Base-by-base conservation (phyloP, 2,888 invertebrate genomes). In the Caenorhabditis sp. region DNA sequence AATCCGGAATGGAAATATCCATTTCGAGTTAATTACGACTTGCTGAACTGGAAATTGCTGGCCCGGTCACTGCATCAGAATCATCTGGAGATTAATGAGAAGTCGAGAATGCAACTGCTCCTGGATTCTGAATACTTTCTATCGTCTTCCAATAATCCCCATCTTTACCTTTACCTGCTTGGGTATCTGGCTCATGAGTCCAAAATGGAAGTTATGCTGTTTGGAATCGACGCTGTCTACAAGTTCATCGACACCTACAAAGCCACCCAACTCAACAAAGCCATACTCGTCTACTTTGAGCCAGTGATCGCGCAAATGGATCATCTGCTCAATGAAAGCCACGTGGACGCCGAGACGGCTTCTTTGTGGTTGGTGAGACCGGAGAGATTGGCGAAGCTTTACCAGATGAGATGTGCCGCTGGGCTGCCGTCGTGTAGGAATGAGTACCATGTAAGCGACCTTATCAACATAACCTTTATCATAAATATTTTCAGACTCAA, bases 1-100 rank as follows among this genome's bases (percentile, higher is more conserved):
- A 91, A 91, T 79, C 91, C 91, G 1, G 88, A 91, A 37, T 91
- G 89, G 89, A 80, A 88, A 9, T 91, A 87, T 68, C 89, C 91
- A 15, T 90, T 86, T 65, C 83, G 89, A 37, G 90, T 91, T 51
- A 91, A 91, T 56, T 91, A 91, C 68, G 91, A 91, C 72, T 60
- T 86, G 20, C 67, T 85, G 35, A 91, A 91, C 64, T 91, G 91
- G 91, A 88, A 85, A 47, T 74, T 91, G 69, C 35, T 91, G 1
- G 90, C 90, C 11, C 80, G 88, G 69, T 84, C 87, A 56, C 76
- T 90, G 9, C 86, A 89, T 64, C 86, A 84, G 37, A 87, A 88
- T 56, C 88, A 86, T 64, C 53, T 72, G 13, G 88, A 89, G 53
- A 88, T 90, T 32, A 85, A 89, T 9, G 74, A 85, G 11, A 89